Conservation (phyloP, 2,797 vertebrate species). For the Sebastes diploproa region DNA sequence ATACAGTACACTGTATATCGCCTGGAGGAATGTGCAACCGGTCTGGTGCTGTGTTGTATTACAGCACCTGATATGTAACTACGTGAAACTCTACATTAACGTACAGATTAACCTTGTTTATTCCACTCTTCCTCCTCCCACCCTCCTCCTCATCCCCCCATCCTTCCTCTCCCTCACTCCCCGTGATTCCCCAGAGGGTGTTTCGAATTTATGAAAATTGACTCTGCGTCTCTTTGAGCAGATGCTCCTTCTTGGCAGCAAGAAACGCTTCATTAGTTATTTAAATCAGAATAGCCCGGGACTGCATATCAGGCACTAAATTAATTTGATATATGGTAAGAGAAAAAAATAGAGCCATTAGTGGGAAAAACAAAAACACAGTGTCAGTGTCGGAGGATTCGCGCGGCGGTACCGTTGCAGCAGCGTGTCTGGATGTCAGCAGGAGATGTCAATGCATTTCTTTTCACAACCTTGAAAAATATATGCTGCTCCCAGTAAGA, state of each 20-base stretch:
- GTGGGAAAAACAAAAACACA: slow-evolving; percentile 59
- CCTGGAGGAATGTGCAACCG: background rate
- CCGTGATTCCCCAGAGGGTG: slow-evolving; percentile 53
- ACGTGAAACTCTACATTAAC: slow-evolving; percentile 21
- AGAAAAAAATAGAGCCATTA: slow-evolving; percentile 60
- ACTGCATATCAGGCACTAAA: slow-evolving; percentile 66
- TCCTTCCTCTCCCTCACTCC: slow-evolving; percentile 16
- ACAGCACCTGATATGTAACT: background rate
- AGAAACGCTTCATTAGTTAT: slow-evolving; percentile 77
- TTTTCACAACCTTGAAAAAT: slow-evolving; percentile 26
- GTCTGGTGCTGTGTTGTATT: background rate
- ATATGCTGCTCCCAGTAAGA: background rate
- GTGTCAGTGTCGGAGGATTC: slow-evolving; percentile 30
- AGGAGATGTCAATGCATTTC: background rate
- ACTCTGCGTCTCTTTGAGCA: slow-evolving; percentile 73
- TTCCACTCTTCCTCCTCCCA: slow-evolving; percentile 4
- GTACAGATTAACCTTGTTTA: slow-evolving; percentile 49
- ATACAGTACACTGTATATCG: background rate
- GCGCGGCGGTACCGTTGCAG: background rate
- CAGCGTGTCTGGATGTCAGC: slow-evolving; percentile 21
- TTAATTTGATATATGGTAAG: slow-evolving; percentile 68
- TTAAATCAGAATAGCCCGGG: slow-evolving; percentile 72
- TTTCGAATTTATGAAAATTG: slow-evolving; percentile 76
- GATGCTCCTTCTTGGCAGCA: slow-evolving; percentile 76
- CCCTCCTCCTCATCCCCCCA: slow-evolving; percentile 15